Base-by-base conservation (phyloP, 2,113 vertebrate genomes). In the Suricata suricatta region DNA sequence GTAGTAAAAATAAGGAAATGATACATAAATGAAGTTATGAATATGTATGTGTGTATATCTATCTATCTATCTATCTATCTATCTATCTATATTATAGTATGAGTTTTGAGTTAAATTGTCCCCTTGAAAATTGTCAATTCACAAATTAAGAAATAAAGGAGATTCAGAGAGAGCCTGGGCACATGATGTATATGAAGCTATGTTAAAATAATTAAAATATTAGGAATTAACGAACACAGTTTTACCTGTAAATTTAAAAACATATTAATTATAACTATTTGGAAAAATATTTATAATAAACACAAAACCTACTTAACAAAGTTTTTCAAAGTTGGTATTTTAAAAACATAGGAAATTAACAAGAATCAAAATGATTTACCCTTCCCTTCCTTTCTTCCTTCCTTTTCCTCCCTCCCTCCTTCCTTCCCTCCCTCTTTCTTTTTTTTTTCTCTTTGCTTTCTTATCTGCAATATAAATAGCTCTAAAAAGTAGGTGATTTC, bases 211-310 rank as follows among this genome's bases (percentile, higher is more conserved):
- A 54, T 54, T 66, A 76, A 69, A 64, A 68, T 89, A 72, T 50
- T 94, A 93, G 4, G 1, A 66, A 33, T 52, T 77, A 69, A 80
- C 0, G 23, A 81, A 50, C 0, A 17, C 60, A 71, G 1, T 71
- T 96, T 94, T 71, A 88, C 5, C 27, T 88, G 4, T 14, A 95
- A 95, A 84, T 79, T 95, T n/a, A 76, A 17, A 88, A 66, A 66
- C 3, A 23, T 38, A 44, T 93, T 88, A 60, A 44, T 83, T 68
- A 7, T 19, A 92, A 41, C 11, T 44, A 88, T 1, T 23, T 79
- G 13, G 23, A 27, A 21, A 74, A 74, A 80, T 1, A 41, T 83
- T 83, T 71, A 69, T 81, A 87, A 81, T 80, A 94, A 84, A 64
- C 38, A 44, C 19, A 33, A 76, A 84, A 31, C 0, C 3, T 33